A percentile compares a stretch with the other conserved stretches of the same genome.
Conservation (phyloP, 1,140 invertebrate genomes). For the Lordiphosa collinella region DNA sequence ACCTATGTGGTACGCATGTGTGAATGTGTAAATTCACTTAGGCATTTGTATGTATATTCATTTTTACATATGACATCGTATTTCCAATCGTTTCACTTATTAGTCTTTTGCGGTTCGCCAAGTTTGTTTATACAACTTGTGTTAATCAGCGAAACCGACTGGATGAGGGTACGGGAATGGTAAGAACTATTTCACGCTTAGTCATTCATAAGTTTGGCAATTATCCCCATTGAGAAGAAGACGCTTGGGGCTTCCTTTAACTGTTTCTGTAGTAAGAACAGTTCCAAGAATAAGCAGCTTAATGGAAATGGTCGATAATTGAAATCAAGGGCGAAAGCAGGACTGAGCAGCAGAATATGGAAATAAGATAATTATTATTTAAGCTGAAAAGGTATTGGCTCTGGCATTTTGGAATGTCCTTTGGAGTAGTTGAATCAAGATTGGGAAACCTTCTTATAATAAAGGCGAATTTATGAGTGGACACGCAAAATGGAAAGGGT, state of each 20-base stretch:
- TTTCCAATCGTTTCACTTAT: slow-evolving; percentile 52
- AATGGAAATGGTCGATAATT: neutral
- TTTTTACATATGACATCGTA: slow-evolving; percentile 59
- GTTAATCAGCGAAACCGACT: slow-evolving; percentile 45
- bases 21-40: slow-evolving; percentile 62
- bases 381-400: too few species aligned
- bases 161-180: neutral
- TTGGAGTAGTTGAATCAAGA: too few species aligned
- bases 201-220: slow-evolving; percentile 39
- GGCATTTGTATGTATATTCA: neutral
- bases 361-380: too few species aligned
- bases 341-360: too few species aligned
- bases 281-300: too few species aligned
- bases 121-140: slow-evolving; percentile 69
- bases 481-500: too few species aligned
- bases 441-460: too few species aligned
- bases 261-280: too few species aligned
- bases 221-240: neutral
- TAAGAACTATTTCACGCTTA: slow-evolving; percentile 27
- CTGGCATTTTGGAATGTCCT: too few species aligned
- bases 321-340: too few species aligned
- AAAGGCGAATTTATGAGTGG: too few species aligned
- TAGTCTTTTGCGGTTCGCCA: slow-evolving; percentile 52
- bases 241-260: too few species aligned
- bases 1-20: slow-evolving; percentile 18